Evolutionary conservation across 2,113 vertebrate species (phyloP).

Genomic region (Heterocephalus glaber): DNA sequence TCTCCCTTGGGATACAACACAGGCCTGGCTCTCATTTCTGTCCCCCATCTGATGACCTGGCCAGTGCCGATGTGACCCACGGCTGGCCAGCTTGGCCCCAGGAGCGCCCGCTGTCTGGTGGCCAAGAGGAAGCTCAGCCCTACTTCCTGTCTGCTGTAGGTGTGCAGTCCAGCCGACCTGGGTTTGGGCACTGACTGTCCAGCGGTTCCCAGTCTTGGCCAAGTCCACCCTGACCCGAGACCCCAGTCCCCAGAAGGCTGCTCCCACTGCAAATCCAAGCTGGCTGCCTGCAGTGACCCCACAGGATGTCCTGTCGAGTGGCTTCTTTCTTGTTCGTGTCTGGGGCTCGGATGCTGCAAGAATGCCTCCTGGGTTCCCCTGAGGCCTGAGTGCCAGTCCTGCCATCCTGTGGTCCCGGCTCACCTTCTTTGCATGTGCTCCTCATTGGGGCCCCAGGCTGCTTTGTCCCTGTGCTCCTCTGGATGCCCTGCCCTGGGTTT

Average conservation of each 20-base stretch:
- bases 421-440: not conserved
- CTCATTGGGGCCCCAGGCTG: not conserved
- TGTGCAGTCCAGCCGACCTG: not conserved
- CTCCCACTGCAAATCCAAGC: fast-evolving
- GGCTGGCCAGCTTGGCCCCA: fast-evolving
- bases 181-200: not conserved
- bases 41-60: not conserved
- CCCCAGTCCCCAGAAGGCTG: fast-evolving
- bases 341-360: not conserved
- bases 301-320: not conserved
- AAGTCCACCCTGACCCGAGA: fast-evolving
- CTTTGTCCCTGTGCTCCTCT: too few species aligned
- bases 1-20: fast-evolving
- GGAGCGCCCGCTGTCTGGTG: fast-evolving
- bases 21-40: fast-evolving
- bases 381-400: fast-evolving
- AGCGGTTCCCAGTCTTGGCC: not conserved
- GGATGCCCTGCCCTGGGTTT: too few species aligned
- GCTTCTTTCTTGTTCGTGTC: not conserved
- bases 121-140: fast-evolving
- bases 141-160: fast-evolving
- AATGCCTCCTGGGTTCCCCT: too few species aligned
- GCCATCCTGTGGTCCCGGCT: too few species aligned
- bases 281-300: not conserved
- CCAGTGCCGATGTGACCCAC: fast-evolving